A percentile compares a stretch with the other conserved stretches of the same genome.
Evolutionary conservation across 2,797 vertebrate species (phyloP).

Genomic region (Danio aesculapii): DNA sequence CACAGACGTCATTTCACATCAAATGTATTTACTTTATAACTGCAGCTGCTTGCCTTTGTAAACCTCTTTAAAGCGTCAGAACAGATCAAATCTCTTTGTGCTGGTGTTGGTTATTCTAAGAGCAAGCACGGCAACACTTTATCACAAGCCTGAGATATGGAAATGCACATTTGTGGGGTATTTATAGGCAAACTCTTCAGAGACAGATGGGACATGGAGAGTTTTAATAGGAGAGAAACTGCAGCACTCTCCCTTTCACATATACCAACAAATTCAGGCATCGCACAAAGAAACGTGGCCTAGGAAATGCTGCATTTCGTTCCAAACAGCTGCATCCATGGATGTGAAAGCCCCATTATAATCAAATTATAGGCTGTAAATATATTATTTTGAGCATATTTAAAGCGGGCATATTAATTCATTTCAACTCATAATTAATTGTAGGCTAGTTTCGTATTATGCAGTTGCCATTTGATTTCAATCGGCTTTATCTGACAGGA

Average conservation of each 20-base stretch:
- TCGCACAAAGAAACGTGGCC: background rate
- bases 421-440: background rate
- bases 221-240: slow-evolving; percentile 33
- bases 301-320: slow-evolving; percentile 7
- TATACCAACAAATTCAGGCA: slow-evolving; percentile 12
- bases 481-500: background rate
- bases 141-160: slow-evolving; percentile 38
- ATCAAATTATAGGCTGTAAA: slow-evolving; percentile 13
- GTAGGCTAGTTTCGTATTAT: background rate
- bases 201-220: slow-evolving; percentile 50
- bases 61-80: slow-evolving; percentile 33
- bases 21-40: background rate
- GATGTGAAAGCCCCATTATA: slow-evolving; percentile 18
- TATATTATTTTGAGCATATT: background rate
- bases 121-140: slow-evolving; percentile 28
- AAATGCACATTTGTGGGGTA: slow-evolving; percentile 45
- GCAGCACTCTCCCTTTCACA: slow-evolving; percentile 36
- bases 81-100: slow-evolving; percentile 31
- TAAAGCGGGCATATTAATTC: background rate
- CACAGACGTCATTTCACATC: slow-evolving; percentile 8
- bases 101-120: slow-evolving; percentile 19
- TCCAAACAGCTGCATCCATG: slow-evolving; percentile 8
- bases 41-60: slow-evolving; percentile 30
- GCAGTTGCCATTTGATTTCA: background rate
- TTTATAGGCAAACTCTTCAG: slow-evolving; percentile 53